Conservation (phyloP, 2,113 vertebrate species). For the Petrocephalus microphthalmus region DNA sequence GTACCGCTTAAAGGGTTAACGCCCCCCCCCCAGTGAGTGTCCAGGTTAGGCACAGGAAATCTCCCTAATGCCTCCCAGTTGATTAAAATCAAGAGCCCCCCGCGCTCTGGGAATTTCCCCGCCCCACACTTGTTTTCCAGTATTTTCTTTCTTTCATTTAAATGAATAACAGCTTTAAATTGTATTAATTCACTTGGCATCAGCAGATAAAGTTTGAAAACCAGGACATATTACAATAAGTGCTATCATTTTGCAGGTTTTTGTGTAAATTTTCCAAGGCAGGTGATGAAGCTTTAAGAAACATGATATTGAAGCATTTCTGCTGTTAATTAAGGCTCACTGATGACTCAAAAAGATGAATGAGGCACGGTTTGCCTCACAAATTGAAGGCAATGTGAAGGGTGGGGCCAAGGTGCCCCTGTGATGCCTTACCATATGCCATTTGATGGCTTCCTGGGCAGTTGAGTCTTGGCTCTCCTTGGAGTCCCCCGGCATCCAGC, state of each 20-base stretch:
- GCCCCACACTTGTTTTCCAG: slow-evolving; percentile 7
- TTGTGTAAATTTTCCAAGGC: slow-evolving; percentile 20
- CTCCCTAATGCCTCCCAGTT: slow-evolving; percentile 52
- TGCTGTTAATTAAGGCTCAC: slow-evolving; percentile 24
- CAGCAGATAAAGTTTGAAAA: slow-evolving; percentile 39
- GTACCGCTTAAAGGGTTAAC: slow-evolving; percentile 15
- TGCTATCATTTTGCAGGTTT: slow-evolving; percentile 23
- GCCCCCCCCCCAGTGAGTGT: slow-evolving; percentile 45
- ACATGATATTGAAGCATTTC: slow-evolving; percentile 7
- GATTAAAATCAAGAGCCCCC: slow-evolving; percentile 54
- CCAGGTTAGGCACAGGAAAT: slow-evolving; percentile 57
- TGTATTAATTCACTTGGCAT: slow-evolving; percentile 40
- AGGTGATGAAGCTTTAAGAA: slow-evolving; percentile 13
- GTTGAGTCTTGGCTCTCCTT: slow-evolving; percentile 18
- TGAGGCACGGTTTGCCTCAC: slow-evolving; percentile 10
- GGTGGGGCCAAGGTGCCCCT: background rate
- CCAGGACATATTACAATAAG: slow-evolving; percentile 29
- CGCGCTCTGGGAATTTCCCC: slow-evolving; percentile 56
- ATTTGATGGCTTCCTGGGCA: slow-evolving; percentile 29
- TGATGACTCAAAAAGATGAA: background rate
- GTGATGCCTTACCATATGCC: slow-evolving; percentile 30
- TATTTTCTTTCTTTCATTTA: slow-evolving; percentile 23
- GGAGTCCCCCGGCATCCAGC: slow-evolving; percentile 11
- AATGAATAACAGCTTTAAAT: slow-evolving; percentile 36
- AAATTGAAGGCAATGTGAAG: slow-evolving; percentile 18